Evolutionary conservation across 2,113 vertebrate species (phyloP).

Genomic region (Pelobates fuscus): DNA sequence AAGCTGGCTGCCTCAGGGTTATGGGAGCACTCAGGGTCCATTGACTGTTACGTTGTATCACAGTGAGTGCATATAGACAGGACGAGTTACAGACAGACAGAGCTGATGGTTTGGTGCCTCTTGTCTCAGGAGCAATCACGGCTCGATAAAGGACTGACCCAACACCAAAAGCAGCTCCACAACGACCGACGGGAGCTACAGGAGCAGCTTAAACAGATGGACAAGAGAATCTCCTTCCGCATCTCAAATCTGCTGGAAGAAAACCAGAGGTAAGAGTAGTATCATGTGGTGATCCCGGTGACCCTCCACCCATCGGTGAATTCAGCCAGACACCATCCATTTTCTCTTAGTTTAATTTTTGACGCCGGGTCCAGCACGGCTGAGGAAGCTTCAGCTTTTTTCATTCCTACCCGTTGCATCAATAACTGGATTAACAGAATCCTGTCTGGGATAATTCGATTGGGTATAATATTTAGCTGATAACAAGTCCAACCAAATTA

Average conservation of each 20-base stretch:
- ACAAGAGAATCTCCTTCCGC: conserved; percentile 70
- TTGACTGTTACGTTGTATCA: too few species aligned
- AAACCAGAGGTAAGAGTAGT: conserved; percentile 75
- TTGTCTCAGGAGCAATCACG: conserved; percentile 78
- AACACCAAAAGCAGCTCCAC: conserved; percentile 79
- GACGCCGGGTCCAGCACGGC: neutral
- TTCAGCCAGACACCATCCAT: too few species aligned
- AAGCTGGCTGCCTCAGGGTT: too few species aligned
- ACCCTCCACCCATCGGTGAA: neutral
- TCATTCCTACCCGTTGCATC: neutral
- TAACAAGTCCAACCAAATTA: too few species aligned
- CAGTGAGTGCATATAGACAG: too few species aligned
- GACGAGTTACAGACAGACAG: too few species aligned
- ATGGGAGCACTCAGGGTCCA: too few species aligned
- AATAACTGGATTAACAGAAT: too few species aligned
- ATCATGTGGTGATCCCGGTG: neutral
- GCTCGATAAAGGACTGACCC: conserved; percentile 76
- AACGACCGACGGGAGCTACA: conserved; percentile 76
- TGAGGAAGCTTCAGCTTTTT: neutral
- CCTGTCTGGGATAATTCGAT: too few species aligned
- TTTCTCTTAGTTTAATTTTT: too few species aligned
- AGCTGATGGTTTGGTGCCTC: neutral
- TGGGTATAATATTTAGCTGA: too few species aligned
- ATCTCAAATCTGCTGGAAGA: conserved; percentile 83
- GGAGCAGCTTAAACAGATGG: conserved; percentile 77